Evolutionary conservation across 2,113 vertebrate genomes (phyloP).

Genomic region (Mystacornis crossleyi): DNA sequence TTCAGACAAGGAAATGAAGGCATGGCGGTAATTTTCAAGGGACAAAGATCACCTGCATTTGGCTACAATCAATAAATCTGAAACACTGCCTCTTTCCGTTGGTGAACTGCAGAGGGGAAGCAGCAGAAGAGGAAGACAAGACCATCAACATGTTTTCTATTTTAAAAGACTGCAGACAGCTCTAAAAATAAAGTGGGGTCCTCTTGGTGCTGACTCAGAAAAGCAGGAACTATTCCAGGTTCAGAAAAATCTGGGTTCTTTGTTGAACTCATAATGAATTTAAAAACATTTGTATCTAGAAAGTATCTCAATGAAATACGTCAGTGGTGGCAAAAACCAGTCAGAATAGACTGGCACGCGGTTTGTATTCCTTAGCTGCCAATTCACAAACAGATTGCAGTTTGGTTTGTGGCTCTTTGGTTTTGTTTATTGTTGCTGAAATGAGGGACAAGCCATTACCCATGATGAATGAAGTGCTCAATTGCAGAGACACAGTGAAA

Average conservation of each 20-base stretch:
- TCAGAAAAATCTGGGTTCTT: not conserved
- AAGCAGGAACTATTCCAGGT: not conserved
- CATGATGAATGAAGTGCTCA: not conserved
- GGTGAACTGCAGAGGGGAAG: not conserved
- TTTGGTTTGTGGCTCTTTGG: constrained; percentile 12
- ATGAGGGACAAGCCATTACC: not conserved
- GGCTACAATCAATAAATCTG: not conserved
- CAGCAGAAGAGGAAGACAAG: not conserved
- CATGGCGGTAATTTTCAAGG: not conserved
- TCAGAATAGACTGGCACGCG: not conserved
- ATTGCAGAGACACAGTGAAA: not conserved
- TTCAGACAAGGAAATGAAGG: not conserved
- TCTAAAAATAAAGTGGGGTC: not conserved
- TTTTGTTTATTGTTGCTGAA: not conserved
- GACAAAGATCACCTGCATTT: constrained; percentile 5
- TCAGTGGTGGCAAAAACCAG: not conserved
- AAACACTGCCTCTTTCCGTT: not conserved
- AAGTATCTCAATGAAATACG: constrained; percentile 7
- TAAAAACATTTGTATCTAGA: not conserved
- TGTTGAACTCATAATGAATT: not conserved
- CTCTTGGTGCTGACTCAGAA: not conserved
- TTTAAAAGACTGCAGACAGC: not conserved
- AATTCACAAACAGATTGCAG: not conserved
- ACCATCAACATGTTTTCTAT: not conserved
- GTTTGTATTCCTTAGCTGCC: not conserved